Conservation (phyloP, 2,113 vertebrate genomes). For the Spheniscus mendiculus region DNA sequence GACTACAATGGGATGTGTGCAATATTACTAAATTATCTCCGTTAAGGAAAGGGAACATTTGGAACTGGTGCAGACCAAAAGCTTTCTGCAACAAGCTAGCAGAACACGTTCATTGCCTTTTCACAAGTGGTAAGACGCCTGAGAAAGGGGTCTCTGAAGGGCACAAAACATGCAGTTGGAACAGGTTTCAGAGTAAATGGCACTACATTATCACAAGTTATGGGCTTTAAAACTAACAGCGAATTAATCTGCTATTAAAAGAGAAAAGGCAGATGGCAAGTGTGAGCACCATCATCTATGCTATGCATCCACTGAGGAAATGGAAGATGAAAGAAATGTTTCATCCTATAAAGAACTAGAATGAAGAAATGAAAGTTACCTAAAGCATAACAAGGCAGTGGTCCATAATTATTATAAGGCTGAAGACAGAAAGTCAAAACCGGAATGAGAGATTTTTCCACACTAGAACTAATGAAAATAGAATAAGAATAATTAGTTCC, state of each 20-base stretch:
- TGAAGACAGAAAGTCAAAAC: background rate
- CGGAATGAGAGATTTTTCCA: background rate
- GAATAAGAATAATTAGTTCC: background rate
- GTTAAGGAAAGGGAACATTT: background rate
- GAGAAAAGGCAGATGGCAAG: background rate
- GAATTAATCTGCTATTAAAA: background rate
- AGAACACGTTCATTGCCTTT: background rate
- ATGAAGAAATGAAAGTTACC: background rate
- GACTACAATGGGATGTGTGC: background rate
- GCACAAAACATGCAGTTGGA: background rate
- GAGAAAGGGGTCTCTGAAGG: background rate
- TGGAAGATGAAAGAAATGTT: background rate
- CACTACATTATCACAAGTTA: background rate
- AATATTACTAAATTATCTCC: background rate
- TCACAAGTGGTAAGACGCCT: background rate
- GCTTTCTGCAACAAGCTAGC: background rate
- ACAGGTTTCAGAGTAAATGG: background rate
- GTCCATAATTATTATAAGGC: background rate
- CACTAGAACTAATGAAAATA: background rate
- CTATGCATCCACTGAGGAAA: background rate
- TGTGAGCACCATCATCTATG: background rate
- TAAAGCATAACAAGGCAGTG: background rate
- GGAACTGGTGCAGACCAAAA: background rate
- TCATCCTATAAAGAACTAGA: background rate
- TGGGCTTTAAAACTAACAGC: background rate